Conservation (phyloP, 2,888 invertebrate genomes). For the Cordilura impudica region DNA sequence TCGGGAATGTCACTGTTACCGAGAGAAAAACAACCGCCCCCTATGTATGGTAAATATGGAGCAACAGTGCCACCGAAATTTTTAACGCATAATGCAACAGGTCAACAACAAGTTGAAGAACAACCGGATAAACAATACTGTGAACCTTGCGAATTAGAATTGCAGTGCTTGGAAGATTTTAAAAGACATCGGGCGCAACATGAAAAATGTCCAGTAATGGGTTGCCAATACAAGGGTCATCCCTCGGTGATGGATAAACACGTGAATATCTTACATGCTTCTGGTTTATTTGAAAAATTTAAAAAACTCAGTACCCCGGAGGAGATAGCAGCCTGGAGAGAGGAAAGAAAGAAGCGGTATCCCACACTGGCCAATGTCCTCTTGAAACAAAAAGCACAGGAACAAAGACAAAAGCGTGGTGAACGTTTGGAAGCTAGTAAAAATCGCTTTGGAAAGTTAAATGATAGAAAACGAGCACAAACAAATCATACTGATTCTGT, state of each 20-base stretch:
- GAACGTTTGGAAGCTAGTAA: constrained; percentile 82
- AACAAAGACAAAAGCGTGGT: constrained; percentile 85
- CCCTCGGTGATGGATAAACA: constrained; percentile 85
- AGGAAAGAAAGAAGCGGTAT: constrained; percentile 85
- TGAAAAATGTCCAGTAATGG: constrained; percentile 87
- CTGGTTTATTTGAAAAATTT: constrained; percentile 89
- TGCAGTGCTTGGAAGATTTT: constrained; percentile 81
- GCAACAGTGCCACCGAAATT: constrained; percentile 74
- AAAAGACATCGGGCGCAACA: constrained; percentile 86
- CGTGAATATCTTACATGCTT: constrained; percentile 88
- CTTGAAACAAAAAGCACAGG: constrained; percentile 81
- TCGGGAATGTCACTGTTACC: constrained; percentile 75
- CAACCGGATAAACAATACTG: constrained; percentile 80
- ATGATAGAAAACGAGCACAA: constrained; percentile 73
- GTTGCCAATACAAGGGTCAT: constrained; percentile 79
- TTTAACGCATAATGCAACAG: constrained; percentile 44
- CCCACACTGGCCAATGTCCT: constrained; percentile 86
- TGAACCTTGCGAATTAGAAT: constrained; percentile 90
- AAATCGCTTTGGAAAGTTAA: constrained; percentile 77
- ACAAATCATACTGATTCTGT: constrained; percentile 5
- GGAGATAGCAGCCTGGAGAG: constrained; percentile 90
- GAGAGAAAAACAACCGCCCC: constrained; percentile 74
- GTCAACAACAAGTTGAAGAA: neutral
- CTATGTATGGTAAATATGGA: constrained; percentile 77
- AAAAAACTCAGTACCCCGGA: constrained; percentile 87